Base-by-base conservation (phyloP, 64 coral and sea anemone genomes). In the Dendronephthya gigantea region DNA sequence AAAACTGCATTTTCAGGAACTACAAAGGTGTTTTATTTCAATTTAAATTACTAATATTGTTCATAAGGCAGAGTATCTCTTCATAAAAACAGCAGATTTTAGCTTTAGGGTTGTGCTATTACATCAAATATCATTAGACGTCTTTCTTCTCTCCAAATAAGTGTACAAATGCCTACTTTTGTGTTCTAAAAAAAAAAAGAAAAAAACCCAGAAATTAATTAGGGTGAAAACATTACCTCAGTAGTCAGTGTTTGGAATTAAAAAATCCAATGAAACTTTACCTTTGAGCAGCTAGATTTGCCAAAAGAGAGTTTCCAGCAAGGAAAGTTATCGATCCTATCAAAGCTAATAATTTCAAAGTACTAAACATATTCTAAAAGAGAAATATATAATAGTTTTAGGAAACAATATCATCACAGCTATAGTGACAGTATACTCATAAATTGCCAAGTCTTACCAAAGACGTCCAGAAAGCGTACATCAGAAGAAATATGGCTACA, bases 291-390 rank as follows among this genome's bases (percentile, higher is more conserved):
- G 95, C 95, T 58, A 98, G 91, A 50, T 40, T 72, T 49, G 88
- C 89, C 28, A 98, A 38, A 19, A 98, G 84, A 69, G 89, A 93
- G 82, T 98, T 98, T 31, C 91, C 95, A 14, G 88, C 92, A 10
- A 98, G 90, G 58, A 98, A 98, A 5, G 95, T 98, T 38, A 98
- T 49, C 0, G 82, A 69, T 48, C 95, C 92, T 89, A 92, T 82
- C 10, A 87, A 69, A 83, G 95, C 90, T n/a, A 98, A 88, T 4
- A 93, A 45, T 82, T 98, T 93, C 13, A 98, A 92, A 37, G 95
- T 98, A 23, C 87, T 91, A 47, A 98, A 98, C 95, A 98, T 98
- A 88, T 98, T 92, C 95, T 98, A 41, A 39, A 83, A 59, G 14
- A 90, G 30, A 79, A 29, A 79, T 35, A 66, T 5, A 45, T 45